Evolutionary conservation across 2,797 vertebrate species (phyloP), one percentile per base, ranked within the genome.

Genomic region (Dryobates pubescens): DNA sequence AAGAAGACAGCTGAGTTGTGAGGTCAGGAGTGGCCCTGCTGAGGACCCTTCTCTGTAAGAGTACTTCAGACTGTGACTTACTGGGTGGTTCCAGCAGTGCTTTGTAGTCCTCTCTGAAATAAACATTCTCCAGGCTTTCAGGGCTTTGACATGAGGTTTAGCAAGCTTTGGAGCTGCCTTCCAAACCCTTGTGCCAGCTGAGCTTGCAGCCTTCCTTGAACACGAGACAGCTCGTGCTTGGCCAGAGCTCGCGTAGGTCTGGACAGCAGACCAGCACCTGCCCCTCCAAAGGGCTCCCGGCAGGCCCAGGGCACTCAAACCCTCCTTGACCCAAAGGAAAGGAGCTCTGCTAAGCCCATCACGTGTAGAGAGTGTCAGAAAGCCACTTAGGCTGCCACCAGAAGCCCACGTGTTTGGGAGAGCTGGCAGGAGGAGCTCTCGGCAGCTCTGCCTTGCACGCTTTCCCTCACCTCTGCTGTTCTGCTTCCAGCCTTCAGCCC

Each of bases 31-130:
- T 16, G 47, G 23, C 30, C 3, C 2, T 18, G 7, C 30, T 58
- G 63, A 75, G 17, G 10, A 36, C 11, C 7, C 19, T 68, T 7
- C 59, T 64, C 26, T 1, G 0, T 14, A 18, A n/a, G 45, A 29
- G 61, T 74, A 36, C 15, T 34, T 73, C 58, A 45, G 54, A 14
- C 47, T 58, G 24, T n/a, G 47, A 13, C 36, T 30, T 59, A 30
- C 19, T 19, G 49, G 4, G 8, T 74, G 32, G 3, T 78, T 90
- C 27, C 29, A 2, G 13, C 0, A 0, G 10, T 17, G 20, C 7
- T 26, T 53, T 85, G 87, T 26, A 61, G 27, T 64, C 18, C 15
- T 4, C 27, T 49, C 22, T 58, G 72, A 76, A 84, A 61, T 32
- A 34, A 61, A 64, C 7, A 4, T 18, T 2, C 41, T 32, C 0